A percentile compares a stretch with the other conserved stretches of the same genome.
Evolutionary conservation across 2,113 vertebrate species (phyloP).

Genomic region (Galbula dea): DNA sequence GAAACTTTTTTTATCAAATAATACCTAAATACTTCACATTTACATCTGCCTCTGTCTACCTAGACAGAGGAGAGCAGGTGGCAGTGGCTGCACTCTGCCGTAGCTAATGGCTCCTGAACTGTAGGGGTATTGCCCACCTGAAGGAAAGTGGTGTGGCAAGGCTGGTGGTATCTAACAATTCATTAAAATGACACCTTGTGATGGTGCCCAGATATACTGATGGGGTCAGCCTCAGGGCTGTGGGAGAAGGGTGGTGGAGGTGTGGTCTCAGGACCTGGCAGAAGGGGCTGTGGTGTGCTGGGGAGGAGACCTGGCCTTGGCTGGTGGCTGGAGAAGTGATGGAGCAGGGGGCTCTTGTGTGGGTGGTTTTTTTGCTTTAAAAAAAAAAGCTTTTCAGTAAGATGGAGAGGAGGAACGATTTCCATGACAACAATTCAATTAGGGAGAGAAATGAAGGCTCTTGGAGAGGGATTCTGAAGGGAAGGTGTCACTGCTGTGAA

Average conservation of each 20-base stretch:
- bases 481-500: conserved; percentile 3
- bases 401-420: conserved; percentile 61
- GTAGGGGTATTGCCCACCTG: background rate
- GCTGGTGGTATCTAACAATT: accelerated
- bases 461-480: background rate
- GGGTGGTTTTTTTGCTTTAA: background rate
- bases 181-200: background rate
- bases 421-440: conserved; percentile 74
- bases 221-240: background rate
- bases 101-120: background rate
- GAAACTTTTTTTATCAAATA: background rate
- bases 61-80: background rate
- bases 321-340: background rate
- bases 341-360: background rate
- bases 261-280: background rate
- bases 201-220: background rate
- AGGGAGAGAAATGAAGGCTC: conserved; percentile 6
- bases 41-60: background rate
- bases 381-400: conserved; percentile 44
- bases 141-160: background rate
- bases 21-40: background rate
- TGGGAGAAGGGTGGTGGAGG: background rate
- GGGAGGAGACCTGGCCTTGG: background rate
- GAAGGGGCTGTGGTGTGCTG: accelerated
- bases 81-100: background rate